Evolutionary conservation across 1,140 invertebrate genomes (phyloP), one percentile per base, ranked within the genome.

Genomic region (Radopholus similis): DNA sequence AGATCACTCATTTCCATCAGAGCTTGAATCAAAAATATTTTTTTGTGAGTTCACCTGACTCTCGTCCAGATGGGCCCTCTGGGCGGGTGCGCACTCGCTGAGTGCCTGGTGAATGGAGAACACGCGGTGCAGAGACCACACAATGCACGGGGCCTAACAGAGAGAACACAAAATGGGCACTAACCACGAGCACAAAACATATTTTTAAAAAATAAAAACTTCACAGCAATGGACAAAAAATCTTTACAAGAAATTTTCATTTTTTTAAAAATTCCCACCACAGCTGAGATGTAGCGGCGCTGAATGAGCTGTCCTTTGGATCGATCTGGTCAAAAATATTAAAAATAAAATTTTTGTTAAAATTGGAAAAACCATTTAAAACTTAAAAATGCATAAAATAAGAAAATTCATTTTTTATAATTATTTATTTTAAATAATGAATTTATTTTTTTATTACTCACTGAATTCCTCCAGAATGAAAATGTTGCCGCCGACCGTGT

Each of bases 401-500:
- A n/a, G n/a, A n/a, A n/a, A n/a, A n/a, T n/a, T n/a, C n/a, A n/a
- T n/a, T n/a, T n/a, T n/a, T 23, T 13, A 26, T 13, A 8, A 18
- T 35, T 76, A 21, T 34, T 42, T 28, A 66, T 15, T 47, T 11
- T 30, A 9, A 9, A 11, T 13, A 55, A 23, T 30, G 1, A 4
- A 51, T 65, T 63, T 66, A 32, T 13, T 15, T 30, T 9, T 63
- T 65, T 9, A n/a, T 37, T 18, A 90, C 91, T 92, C 88, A 96
- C 92, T 95, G 86, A 89, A 95, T 89, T 96, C 95, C 88, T 99
- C 95, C 84, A 98, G 88, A 83, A 98, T 90, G 88, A 99, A 98
- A 84, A 97, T 92, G 83, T 92, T 93, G 84, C 94, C 94, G 86
- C 95, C 70, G 15, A 70, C 57, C 65, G 93, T 95, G 87, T 96